These are phyloP conservation scores for Centroberyx gerrardi DNA, from an alignment of 2,797 vertebrate genomes.

Conservation along the genomic window DNA sequence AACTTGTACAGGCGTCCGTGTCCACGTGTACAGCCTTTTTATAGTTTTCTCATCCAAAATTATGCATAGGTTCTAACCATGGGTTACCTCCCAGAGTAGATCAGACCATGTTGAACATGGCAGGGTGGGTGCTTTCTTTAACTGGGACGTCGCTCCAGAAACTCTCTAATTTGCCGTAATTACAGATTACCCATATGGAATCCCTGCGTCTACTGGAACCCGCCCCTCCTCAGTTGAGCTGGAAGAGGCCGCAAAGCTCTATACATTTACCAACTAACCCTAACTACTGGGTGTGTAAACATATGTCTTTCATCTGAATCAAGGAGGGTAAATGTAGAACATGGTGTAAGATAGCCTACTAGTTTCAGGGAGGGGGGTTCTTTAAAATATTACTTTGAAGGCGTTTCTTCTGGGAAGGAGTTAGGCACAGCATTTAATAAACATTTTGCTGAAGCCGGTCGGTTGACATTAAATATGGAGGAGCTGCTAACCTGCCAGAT, in stretches of 20 bases:
- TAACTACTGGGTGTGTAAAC: slow-evolving; percentile 71
- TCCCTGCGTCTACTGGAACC: slow-evolving; percentile 56
- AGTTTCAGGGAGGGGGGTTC: slow-evolving; percentile 26
- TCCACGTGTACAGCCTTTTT: slow-evolving; percentile 35
- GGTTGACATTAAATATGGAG: not conserved
- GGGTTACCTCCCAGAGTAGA: slow-evolving; percentile 34
- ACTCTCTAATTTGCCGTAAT: slow-evolving; percentile 83
- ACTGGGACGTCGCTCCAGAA: slow-evolving; percentile 44
- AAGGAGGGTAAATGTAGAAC: slow-evolving; percentile 52
- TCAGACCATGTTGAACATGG: slow-evolving; percentile 44
- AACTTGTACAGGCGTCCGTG: not conserved
- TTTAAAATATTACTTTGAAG: slow-evolving; percentile 32
- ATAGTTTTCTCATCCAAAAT: slow-evolving; percentile 43
- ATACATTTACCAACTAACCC: slow-evolving; percentile 64
- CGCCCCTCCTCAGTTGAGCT: slow-evolving; percentile 36
- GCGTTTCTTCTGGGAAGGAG: slow-evolving; percentile 5
- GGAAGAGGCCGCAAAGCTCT: slow-evolving; percentile 49
- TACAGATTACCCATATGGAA: slow-evolving; percentile 77
- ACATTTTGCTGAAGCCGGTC: not conserved
- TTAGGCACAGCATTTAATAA: not conserved
- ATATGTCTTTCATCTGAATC: slow-evolving; percentile 44
- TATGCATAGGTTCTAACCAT: slow-evolving; percentile 42
- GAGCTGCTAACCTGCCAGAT: not conserved
- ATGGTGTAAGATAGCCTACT: slow-evolving; percentile 26
- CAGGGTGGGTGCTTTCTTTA: slow-evolving; percentile 66